Base-by-base conservation (phyloP, 2,113 vertebrate species). In the Chionodraco myersi region DNA sequence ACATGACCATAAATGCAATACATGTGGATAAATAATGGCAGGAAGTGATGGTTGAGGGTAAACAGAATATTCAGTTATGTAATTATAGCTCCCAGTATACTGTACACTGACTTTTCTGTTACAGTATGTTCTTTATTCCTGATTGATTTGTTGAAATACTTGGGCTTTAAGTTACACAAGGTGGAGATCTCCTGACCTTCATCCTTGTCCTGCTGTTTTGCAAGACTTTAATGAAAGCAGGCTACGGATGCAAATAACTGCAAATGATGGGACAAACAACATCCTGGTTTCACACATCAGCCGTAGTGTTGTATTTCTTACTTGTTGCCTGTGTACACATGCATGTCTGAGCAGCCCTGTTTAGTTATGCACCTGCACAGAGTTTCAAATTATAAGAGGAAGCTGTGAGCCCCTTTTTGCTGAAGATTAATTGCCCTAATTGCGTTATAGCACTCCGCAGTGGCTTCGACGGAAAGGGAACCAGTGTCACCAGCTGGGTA, bases 381-480 rank as follows among this genome's bases (percentile, higher is more conserved):
- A 89, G 88, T 80, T 82, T 84, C 75, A 85, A 91, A 84, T 91
- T 84, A 86, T 82, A 62, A 78, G 64, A 77, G 70, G 59, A 53
- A 80, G 84, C 76, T 70, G 72, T 82, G 81, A 94, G 86, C 89
- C 76, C 84, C 85, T 89, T 92, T 41, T 90, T 92, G 86, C 88
- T 69, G 60, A 92, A 94, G 94, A 95, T 94, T 91, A 95, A 95
- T 94, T 92, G 92, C 90, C 75, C 88, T 95, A 95, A 95, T 95
- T 95, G 95, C 87, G 74, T 90, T 92, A 30, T 4, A 94, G 90
- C 74, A 56, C 89, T 94, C 89, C 83, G 82, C 77, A 69, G 88
- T 87, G 86, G 90, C 82, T 91, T 66, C 75, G 45, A 86, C 82
- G 77, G 83, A 79, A 79, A 89, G 83, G 83, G 91, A 91, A 86